Evolutionary conservation across 2,797 vertebrate species (phyloP).

Genomic region (Enteromius fasciolatus): DNA sequence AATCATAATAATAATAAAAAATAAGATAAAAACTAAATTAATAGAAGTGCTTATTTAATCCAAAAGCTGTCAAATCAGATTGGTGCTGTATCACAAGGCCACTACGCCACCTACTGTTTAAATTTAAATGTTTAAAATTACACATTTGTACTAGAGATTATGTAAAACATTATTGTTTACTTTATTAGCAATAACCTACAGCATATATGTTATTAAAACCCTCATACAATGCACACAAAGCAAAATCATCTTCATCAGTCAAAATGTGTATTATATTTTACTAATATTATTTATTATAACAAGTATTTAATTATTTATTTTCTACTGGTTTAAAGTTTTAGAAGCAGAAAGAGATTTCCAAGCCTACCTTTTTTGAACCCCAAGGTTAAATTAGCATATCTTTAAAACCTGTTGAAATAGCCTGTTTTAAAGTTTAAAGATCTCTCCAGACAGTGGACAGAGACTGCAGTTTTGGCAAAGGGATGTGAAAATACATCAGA

Average conservation of each 20-base stretch:
- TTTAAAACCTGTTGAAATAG: conserved; percentile 42
- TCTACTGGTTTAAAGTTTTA: background rate
- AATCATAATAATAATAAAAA: no score
- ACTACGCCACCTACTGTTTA: background rate
- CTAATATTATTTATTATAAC: background rate
- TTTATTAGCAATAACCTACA: background rate
- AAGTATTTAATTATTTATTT: background rate
- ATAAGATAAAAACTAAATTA: background rate
- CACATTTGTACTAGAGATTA: background rate
- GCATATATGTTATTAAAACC: background rate
- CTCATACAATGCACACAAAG: background rate
- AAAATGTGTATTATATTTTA: background rate
- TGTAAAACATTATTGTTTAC: background rate
- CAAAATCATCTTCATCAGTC: background rate
- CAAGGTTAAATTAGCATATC: conserved; percentile 35
- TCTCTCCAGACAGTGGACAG: conserved; percentile 39
- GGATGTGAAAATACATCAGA: conserved; percentile 29
- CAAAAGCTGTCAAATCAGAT: background rate
- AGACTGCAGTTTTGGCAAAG: conserved; percentile 19
- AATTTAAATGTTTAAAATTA: background rate
- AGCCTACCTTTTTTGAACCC: conserved; percentile 25
- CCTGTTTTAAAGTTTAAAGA: conserved; percentile 45
- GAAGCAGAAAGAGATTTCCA: background rate
- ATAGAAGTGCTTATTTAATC: background rate
- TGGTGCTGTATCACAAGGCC: background rate